phyloP scores from a whole-genome alignment of 2,888 invertebrate species.

The Phlogophora meticulosa region DNA sequence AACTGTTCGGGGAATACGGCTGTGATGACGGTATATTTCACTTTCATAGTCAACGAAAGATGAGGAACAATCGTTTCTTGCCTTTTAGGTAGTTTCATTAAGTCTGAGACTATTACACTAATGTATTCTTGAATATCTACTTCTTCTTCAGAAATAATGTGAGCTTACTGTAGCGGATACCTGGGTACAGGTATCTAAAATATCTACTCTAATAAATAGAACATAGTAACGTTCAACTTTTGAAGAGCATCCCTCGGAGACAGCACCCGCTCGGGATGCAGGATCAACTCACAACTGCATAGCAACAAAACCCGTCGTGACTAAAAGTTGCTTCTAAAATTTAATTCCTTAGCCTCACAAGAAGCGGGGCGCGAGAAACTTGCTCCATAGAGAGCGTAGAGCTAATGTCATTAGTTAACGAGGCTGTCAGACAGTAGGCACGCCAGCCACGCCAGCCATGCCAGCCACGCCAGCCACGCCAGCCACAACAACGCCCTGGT shows the following conservation, averaged over 20 bases:
- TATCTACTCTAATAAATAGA: neutral
- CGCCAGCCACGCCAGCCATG: neutral
- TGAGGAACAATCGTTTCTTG: too few species aligned
- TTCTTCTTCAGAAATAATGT: too few species aligned
- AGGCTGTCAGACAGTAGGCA: conserved; percentile 33
- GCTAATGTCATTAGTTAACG: conserved; percentile 44
- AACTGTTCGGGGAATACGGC: too few species aligned
- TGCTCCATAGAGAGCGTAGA: conserved; percentile 9
- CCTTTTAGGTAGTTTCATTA: too few species aligned
- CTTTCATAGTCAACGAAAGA: too few species aligned
- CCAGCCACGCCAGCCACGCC: conserved; percentile 10
- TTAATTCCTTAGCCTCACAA: conserved; percentile 46
- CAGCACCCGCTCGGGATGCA: neutral
- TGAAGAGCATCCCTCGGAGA: neutral
- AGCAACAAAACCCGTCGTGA: conserved; percentile 29
- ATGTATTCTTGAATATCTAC: too few species aligned
- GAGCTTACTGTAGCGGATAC: too few species aligned
- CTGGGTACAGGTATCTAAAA: too few species aligned
- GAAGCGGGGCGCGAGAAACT: conserved; percentile 37
- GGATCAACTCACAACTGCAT: conserved; percentile 11
- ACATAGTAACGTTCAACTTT: neutral
- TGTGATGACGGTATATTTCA: too few species aligned
- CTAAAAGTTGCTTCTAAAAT: conserved; percentile 45
- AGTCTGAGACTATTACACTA: too few species aligned
- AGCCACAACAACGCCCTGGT: neutral